Evolutionary conservation across 2,113 vertebrate genomes (phyloP).

Genomic region (Elachura formosa): DNA sequence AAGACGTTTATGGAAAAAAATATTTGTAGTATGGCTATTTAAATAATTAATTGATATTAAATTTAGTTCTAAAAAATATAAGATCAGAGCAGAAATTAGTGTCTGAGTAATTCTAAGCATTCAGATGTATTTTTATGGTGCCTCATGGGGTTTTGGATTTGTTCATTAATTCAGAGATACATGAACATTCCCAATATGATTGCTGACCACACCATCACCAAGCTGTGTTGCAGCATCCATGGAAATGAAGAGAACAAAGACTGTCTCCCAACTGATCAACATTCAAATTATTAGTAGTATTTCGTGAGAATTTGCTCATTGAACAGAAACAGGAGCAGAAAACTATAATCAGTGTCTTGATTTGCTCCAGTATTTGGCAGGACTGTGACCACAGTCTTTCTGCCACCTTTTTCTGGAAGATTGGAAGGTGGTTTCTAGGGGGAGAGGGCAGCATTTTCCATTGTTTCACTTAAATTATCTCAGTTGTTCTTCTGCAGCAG

Average conservation of each 20-base stretch:
- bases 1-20: not conserved
- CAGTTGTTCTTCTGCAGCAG: slow-evolving; percentile 22
- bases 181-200: accelerated
- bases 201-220: not conserved
- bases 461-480: slow-evolving; percentile 16
- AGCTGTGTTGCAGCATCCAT: not conserved
- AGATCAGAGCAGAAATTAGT: not conserved
- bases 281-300: not conserved
- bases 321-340: not conserved
- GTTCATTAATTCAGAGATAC: not conserved
- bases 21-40: not conserved
- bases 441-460: not conserved
- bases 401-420: not conserved
- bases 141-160: not conserved
- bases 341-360: not conserved
- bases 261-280: not conserved
- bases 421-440: not conserved
- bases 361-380: not conserved
- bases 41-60: not conserved
- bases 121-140: not conserved
- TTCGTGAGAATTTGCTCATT: not conserved
- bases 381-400: not conserved
- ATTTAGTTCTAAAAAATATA: not conserved
- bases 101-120: not conserved
- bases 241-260: not conserved